phyloP scores from a whole-genome alignment of 2,113 vertebrate genomes.

The Tachuris rubrigastra region DNA sequence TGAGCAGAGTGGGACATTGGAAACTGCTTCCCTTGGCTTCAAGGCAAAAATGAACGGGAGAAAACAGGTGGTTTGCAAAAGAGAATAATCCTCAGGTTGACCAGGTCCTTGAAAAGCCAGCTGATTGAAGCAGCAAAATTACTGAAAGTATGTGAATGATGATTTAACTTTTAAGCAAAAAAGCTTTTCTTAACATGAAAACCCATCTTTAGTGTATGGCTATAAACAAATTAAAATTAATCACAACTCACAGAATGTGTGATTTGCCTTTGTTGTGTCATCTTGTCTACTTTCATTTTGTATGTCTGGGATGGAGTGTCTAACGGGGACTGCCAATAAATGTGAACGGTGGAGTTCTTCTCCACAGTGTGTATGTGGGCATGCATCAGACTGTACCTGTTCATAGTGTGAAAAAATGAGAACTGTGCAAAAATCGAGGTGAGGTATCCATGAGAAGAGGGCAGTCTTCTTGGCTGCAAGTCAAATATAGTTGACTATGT shows the following conservation, averaged over 20 bases:
- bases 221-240: constrained; percentile 74
- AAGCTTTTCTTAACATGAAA: constrained; percentile 35
- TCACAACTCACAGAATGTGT: constrained; percentile 56
- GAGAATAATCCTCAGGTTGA: constrained; percentile 2
- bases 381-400: neutral
- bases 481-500: neutral
- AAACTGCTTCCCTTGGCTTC: neutral
- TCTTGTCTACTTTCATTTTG: constrained; percentile 8
- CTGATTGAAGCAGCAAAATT: neutral
- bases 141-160: constrained; percentile 31
- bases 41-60: neutral
- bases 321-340: neutral
- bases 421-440: neutral
- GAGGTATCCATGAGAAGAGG: neutral
- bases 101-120: constrained; percentile 26
- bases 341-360: neutral
- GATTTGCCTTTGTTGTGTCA: constrained; percentile 49
- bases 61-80: neutral
- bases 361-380: rapidly evolving
- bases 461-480: neutral
- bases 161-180: constrained; percentile 14
- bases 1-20: neutral
- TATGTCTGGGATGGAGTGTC: neutral
- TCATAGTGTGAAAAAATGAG: neutral
- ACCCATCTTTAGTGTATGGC: constrained; percentile 67